Evolutionary conservation across 2,113 vertebrate genomes (phyloP).

Genomic region (Vidua chalybeata): DNA sequence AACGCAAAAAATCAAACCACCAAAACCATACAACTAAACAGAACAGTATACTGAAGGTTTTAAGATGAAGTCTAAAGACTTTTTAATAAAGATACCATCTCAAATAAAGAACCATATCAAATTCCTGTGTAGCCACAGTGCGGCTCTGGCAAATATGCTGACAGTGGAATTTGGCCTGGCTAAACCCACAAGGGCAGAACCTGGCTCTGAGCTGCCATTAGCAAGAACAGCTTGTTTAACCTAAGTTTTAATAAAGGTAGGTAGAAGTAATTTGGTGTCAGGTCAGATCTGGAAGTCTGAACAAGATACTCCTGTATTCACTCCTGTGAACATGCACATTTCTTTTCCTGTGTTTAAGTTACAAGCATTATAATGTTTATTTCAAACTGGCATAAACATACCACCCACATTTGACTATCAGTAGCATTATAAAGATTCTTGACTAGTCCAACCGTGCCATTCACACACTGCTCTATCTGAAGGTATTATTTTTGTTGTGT

Average conservation of each 20-base stretch:
- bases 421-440: neutral
- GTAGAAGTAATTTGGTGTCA: neutral
- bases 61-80: neutral
- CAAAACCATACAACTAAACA: neutral
- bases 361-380: neutral
- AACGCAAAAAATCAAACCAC: neutral
- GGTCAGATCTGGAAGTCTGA: neutral
- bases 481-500: slow-evolving; percentile 54
- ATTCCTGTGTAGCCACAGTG: neutral
- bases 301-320: neutral
- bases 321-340: neutral
- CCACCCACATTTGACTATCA: neutral
- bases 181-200: neutral
- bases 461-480: slow-evolving; percentile 34
- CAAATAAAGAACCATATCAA: neutral
- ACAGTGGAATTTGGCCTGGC: neutral
- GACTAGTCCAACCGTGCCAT: slow-evolving; percentile 70
- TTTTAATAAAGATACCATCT: neutral
- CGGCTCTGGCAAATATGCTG: neutral
- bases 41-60: neutral
- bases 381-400: neutral
- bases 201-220: neutral
- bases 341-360: neutral
- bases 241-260: neutral
- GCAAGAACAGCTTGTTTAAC: neutral